Evolutionary conservation across 2,113 vertebrate genomes (phyloP).

Genomic region (Rhipidura dahli): DNA sequence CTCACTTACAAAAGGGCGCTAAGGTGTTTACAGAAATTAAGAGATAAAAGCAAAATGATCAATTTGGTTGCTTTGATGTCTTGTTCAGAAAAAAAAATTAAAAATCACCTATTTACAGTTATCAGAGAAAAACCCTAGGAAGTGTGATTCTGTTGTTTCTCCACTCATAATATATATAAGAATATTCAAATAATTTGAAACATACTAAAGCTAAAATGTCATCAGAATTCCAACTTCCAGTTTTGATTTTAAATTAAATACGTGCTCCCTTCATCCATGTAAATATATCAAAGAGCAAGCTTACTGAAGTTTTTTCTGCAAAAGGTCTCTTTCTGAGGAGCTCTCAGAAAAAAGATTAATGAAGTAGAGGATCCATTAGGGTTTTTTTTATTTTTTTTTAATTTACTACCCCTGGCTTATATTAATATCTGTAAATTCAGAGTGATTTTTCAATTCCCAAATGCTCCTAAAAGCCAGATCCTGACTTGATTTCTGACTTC

Average conservation of each 20-base stretch:
- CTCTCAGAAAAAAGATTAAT: background rate
- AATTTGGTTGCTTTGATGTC: background rate
- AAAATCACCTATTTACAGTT: background rate
- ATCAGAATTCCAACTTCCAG: background rate
- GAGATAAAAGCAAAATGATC: background rate
- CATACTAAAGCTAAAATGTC: background rate
- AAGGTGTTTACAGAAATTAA: background rate
- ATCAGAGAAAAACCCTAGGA: background rate
- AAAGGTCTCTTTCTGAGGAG: background rate
- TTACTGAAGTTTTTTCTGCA: background rate
- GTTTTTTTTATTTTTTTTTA: background rate
- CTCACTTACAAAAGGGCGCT: background rate
- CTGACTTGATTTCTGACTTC: background rate
- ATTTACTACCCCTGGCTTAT: background rate
- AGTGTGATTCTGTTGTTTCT: background rate
- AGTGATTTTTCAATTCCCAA: background rate
- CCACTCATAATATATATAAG: background rate
- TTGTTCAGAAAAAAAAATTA: background rate
- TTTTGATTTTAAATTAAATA: background rate
- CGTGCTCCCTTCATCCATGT: background rate
- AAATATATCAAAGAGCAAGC: background rate
- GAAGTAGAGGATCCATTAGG: background rate
- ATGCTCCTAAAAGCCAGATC: background rate
- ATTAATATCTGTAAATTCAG: background rate
- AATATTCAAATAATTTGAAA: background rate